A percentile compares a stretch with the other conserved stretches of the same genome.
Evolutionary conservation across 1,140 invertebrate species (phyloP).

Genomic region (Ceratitis capitata): DNA sequence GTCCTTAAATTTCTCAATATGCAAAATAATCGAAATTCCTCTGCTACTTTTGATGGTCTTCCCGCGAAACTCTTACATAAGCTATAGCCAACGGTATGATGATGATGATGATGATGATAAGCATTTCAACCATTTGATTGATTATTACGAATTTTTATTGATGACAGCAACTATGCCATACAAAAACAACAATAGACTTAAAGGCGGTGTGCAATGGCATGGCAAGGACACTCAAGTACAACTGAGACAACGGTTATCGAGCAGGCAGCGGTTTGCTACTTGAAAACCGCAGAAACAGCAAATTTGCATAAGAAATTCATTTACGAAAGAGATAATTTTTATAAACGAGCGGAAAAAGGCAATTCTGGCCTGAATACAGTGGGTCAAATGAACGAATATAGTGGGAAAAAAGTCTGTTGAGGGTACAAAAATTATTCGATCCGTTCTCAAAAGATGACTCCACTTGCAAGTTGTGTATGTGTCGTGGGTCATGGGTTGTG

Average conservation of each 20-base stretch:
- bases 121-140: not conserved
- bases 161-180: not conserved
- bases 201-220: not conserved
- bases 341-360: not conserved
- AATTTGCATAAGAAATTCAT: constrained; percentile 19
- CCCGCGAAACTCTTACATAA: not conserved
- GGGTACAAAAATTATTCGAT: too few relatives aligned
- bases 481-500: too few relatives aligned
- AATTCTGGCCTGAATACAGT: not conserved
- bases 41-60: not conserved
- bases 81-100: not conserved
- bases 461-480: too few relatives aligned
- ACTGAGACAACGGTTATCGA: not conserved
- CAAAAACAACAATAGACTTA: too few relatives aligned
- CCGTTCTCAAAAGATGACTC: too few relatives aligned
- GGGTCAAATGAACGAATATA: too few relatives aligned
- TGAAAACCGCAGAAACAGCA: not conserved
- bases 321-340: not conserved
- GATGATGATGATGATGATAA: not conserved
- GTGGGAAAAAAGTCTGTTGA: too few relatives aligned
- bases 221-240: not conserved
- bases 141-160: constrained; percentile 4
- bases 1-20: not conserved
- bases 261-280: not conserved
- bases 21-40: not conserved